Conservation (phyloP, 2,888 invertebrate genomes). For the Neocrepidodera transversa region DNA sequence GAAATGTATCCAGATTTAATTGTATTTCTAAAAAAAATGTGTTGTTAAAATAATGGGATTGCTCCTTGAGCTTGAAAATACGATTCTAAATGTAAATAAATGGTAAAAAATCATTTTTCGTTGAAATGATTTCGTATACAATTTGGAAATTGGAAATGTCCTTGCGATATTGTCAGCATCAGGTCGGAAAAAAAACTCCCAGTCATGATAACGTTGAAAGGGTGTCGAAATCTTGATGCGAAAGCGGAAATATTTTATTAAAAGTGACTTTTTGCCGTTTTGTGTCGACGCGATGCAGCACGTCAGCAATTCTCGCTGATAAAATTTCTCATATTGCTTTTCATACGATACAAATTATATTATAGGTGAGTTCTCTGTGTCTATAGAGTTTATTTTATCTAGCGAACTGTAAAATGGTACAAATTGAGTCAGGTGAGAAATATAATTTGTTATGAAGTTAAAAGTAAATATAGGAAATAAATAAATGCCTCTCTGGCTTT, state of each 20-base stretch:
- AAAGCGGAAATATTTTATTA: slow-evolving; percentile 43
- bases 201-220: slow-evolving; percentile 21
- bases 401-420: no score
- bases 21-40: no score
- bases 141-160: slow-evolving; percentile 25
- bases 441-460: no score
- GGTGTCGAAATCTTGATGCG: slow-evolving; percentile 38
- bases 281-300: slow-evolving; percentile 37
- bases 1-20: no score
- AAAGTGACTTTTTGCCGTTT: slow-evolving; percentile 32
- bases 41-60: no score
- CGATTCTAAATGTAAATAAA: background rate
- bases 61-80: background rate
- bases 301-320: slow-evolving; percentile 11
- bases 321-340: slow-evolving; percentile 6
- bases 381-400: no score
- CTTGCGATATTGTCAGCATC: slow-evolving; percentile 15
- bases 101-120: background rate
- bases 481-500: no score
- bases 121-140: background rate
- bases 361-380: background rate
- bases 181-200: slow-evolving; percentile 8
- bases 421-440: no score
- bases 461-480: no score
- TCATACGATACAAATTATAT: slow-evolving; percentile 1